These are phyloP conservation scores for Reticulitermes lucifugus DNA, from an alignment of 2,888 invertebrate species.

Conservation along the genomic window DNA sequence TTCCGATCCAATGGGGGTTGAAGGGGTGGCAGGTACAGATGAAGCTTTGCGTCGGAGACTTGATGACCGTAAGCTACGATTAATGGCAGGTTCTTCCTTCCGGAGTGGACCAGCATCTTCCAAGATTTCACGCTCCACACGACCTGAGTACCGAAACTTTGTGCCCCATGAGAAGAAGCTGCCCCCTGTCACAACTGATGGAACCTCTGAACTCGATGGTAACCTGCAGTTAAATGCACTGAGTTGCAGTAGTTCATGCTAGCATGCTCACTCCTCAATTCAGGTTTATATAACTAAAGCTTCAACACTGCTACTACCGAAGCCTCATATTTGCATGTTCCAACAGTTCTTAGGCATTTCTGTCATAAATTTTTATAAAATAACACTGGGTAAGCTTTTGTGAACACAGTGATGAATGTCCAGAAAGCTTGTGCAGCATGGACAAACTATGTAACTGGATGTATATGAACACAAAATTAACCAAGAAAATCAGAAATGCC, in stretches of 20 bases:
- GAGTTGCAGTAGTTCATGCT: constrained; percentile 3
- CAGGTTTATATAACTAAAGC: too few relatives aligned
- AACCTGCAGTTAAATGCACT: constrained; percentile 68
- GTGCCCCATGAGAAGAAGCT: constrained; percentile 95
- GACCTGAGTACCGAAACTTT: constrained; percentile 90
- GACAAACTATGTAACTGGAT: too few relatives aligned
- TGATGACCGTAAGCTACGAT: constrained; percentile 60
- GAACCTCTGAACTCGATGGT: constrained; percentile 87
- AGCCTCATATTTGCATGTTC: too few relatives aligned
- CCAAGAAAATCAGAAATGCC: too few relatives aligned
- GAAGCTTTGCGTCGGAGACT: constrained; percentile 81
- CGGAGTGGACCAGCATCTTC: constrained; percentile 76
- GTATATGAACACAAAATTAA: too few relatives aligned
- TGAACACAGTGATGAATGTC: too few relatives aligned
- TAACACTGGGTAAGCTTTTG: too few relatives aligned
- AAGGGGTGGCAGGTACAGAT: constrained; percentile 89
- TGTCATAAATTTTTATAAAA: too few relatives aligned
- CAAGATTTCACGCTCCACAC: constrained; percentile 91
- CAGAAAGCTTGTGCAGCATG: too few relatives aligned
- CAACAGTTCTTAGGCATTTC: too few relatives aligned
- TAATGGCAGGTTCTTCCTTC: constrained; percentile 67
- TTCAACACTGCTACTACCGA: too few relatives aligned
- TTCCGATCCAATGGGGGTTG: constrained; percentile 81
- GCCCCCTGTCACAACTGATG: constrained; percentile 86
- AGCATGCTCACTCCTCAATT: too few relatives aligned